A percentile compares a stretch with the other conserved stretches of the same genome.
These are phyloP conservation scores for Mareca penelope DNA, from an alignment of 2,797 vertebrate genomes.

Conservation along the genomic window DNA sequence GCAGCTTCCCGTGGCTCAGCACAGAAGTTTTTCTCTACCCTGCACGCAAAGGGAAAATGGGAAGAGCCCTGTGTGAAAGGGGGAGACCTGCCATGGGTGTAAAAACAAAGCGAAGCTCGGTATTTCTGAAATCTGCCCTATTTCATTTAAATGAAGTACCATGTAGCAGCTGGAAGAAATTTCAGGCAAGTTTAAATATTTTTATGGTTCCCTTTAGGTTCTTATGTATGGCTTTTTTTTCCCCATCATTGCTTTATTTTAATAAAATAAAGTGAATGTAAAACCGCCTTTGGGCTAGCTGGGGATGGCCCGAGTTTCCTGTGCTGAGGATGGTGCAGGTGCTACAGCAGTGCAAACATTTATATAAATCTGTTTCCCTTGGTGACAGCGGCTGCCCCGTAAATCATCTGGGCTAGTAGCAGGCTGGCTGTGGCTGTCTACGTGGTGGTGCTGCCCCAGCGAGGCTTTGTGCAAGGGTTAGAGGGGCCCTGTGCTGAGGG, in stretches of 20 bases:
- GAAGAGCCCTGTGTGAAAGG: background rate
- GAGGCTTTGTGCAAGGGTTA: background rate
- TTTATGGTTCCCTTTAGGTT: background rate
- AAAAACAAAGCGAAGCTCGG: background rate
- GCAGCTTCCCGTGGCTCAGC: background rate
- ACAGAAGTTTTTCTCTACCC: background rate
- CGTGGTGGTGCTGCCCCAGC: accelerated
- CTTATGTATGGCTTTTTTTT: background rate
- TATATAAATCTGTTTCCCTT: background rate
- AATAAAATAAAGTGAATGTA: background rate
- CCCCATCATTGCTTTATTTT: background rate
- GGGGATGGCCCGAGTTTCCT: accelerated
- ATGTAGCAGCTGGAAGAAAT: background rate
- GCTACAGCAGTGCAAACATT: background rate
- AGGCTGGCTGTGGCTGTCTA: accelerated
- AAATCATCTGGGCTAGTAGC: background rate
- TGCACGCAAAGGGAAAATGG: accelerated
- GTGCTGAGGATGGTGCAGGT: accelerated
- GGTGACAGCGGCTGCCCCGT: accelerated
- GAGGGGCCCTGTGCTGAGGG: background rate
- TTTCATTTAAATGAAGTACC: background rate
- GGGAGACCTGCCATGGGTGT: background rate
- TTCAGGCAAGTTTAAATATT: background rate
- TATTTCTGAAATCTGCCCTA: background rate
- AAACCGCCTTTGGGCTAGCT: background rate